Evolutionary conservation across 2,113 vertebrate species (phyloP), one percentile per base, ranked within the genome.

Genomic region (Poeciliopsis turrubarensis): DNA sequence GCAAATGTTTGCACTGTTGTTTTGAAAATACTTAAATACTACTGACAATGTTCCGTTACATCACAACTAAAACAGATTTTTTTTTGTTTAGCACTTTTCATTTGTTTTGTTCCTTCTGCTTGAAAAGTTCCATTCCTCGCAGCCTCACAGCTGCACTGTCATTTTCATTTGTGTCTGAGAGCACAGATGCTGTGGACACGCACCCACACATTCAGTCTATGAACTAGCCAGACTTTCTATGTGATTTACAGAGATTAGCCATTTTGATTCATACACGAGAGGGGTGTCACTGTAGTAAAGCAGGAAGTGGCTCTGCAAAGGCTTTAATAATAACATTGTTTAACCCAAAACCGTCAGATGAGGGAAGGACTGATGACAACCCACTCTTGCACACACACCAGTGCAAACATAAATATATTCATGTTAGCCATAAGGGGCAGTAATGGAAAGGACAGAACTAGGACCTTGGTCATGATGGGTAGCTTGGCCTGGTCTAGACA

Each of bases 261-360:
- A 66, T 80, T 37, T 80, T 93, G 93, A 95, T 94, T 94, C 94
- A 92, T 93, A 75, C 90, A 83, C 65, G 79, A 81, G 86, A 85
- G 89, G 81, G 90, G 91, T 87, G 85, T 81, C 81, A 80, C 82
- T 79, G 80, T 70, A 79, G 80, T 82, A 71, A 86, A 75, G 83
- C 73, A 68, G 80, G 82, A 89, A 92, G 87, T 78, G 71, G 75
- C 81, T 81, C 77, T 81, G 88, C 84, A 85, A 91, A 84, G 75
- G 74, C 81, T 91, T 91, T 90, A 91, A 92, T 92, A 92, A 92
- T 91, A 92, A 92, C 86, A 83, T 90, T 91, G 89, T 93, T 94
- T 92, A 93, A 94, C 91, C 91, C 88, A 91, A 93, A 93, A 92
- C 89, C 81, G 87, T 93, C 91, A 92, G 81, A 84, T 83, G 75